Conservation (phyloP, 2,888 invertebrate species). For the Smittia sp. region DNA sequence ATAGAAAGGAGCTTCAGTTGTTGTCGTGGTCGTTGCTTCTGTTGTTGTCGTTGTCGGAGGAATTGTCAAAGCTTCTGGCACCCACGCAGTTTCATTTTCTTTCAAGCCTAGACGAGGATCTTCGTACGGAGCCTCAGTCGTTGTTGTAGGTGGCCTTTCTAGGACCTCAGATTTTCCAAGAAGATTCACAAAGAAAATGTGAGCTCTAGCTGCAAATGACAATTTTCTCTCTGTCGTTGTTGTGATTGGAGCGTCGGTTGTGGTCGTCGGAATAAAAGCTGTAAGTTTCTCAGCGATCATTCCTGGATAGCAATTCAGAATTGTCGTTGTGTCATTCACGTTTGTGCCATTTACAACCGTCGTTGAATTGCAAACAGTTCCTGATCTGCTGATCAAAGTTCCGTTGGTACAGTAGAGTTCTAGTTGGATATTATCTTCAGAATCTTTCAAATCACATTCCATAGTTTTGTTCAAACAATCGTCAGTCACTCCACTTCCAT, state of each 20-base stretch:
- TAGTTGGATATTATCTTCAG: too few species aligned
- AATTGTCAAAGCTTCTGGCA: slow-evolving; percentile 15
- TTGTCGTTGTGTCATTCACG: not conserved
- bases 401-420: slow-evolving; percentile 6
- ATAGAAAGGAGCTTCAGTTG: not conserved
- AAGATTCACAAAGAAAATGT: slow-evolving; percentile 12
- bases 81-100: not conserved
- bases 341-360: not conserved
- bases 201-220: not conserved
- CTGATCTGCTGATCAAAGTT: not conserved
- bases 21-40: not conserved
- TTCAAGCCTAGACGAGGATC: not conserved
- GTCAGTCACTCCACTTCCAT: too few species aligned
- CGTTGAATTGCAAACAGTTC: slow-evolving; percentile 7
- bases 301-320: slow-evolving; percentile 11
- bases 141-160: not conserved
- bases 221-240: not conserved
- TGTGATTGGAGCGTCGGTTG: not conserved
- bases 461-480: too few species aligned
- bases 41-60: slow-evolving; percentile 12
- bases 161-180: not conserved
- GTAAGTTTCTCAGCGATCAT: not conserved
- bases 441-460: too few species aligned
- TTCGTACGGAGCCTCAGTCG: not conserved
- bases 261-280: slow-evolving; percentile 24